Evolutionary conservation across 2,113 vertebrate genomes (phyloP).

Genomic region (Labeo catla): DNA sequence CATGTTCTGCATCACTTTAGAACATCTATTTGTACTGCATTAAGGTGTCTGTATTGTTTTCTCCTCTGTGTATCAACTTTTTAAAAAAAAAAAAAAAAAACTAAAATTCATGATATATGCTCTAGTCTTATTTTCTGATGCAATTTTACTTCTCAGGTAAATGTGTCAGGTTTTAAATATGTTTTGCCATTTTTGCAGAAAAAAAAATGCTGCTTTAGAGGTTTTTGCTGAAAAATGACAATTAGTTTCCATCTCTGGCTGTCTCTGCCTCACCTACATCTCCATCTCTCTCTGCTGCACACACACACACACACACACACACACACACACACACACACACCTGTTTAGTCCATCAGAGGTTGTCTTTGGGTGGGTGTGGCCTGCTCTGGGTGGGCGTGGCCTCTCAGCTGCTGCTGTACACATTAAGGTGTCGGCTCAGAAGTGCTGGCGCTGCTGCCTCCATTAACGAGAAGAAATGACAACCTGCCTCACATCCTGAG

Average conservation of each 20-base stretch:
- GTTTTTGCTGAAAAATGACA: too few relatives aligned
- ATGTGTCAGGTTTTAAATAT: too few relatives aligned
- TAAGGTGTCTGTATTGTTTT: too few relatives aligned
- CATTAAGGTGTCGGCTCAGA: constrained; percentile 42
- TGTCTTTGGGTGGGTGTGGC: constrained; percentile 6
- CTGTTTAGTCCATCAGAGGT: constrained; percentile 51
- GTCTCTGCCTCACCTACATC: too few relatives aligned
- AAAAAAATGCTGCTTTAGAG: too few relatives aligned
- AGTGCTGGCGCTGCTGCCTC: constrained; percentile 18
- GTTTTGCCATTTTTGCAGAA: too few relatives aligned
- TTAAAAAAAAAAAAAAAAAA: too few relatives aligned
- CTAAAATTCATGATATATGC: background rate
- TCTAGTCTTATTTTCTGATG: background rate
- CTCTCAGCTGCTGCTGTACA: constrained; percentile 47
- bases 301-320: background rate
- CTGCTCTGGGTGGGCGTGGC: constrained; percentile 44
- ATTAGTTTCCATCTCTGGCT: too few relatives aligned
- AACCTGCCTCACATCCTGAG: background rate
- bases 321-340: constrained; percentile 36
- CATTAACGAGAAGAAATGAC: background rate
- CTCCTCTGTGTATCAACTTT: too few relatives aligned
- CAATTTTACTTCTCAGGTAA: too few relatives aligned
- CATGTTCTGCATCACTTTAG: background rate
- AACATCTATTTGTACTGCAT: background rate
- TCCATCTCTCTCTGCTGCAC: background rate